phyloP scores from a whole-genome alignment of 2,797 vertebrate genomes.

The Peromyscus eremicus region DNA sequence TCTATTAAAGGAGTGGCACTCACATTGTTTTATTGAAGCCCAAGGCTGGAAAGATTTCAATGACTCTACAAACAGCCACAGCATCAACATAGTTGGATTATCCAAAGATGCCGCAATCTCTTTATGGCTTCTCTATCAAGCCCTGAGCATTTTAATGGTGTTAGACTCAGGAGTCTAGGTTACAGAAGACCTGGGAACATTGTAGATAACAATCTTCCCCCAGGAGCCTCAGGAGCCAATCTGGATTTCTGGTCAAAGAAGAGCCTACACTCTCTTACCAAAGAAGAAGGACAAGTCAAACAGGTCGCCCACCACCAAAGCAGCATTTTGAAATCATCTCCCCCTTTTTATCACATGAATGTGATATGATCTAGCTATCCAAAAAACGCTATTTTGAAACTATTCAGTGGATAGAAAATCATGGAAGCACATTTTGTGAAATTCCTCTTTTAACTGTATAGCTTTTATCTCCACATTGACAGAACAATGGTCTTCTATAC shows the following conservation, averaged over 20 bases:
- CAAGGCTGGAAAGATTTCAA: neutral
- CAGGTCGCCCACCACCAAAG: neutral
- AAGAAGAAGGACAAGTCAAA: conserved; percentile 1
- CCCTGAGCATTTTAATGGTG: neutral
- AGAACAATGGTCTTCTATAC: neutral
- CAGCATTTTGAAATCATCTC: conserved; percentile 22
- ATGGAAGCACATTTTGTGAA: neutral
- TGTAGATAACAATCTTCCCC: neutral
- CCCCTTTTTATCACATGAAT: neutral
- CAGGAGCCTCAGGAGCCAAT: neutral
- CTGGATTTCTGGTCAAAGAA: neutral
- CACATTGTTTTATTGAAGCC: neutral
- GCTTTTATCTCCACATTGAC: neutral
- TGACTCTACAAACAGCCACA: neutral
- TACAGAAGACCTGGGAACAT: neutral
- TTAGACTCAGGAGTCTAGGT: neutral
- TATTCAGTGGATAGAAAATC: neutral
- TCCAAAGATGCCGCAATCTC: neutral
- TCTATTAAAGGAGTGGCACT: neutral
- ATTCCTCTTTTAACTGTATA: neutral
- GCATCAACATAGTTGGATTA: neutral
- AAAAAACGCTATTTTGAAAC: conserved; percentile 10
- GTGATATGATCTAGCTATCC: neutral
- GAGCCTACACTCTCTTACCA: neutral
- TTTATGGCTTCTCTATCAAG: neutral